These are phyloP conservation scores for Spodoptera litura DNA, from an alignment of 1,140 invertebrate species.

Conservation along the genomic window DNA sequence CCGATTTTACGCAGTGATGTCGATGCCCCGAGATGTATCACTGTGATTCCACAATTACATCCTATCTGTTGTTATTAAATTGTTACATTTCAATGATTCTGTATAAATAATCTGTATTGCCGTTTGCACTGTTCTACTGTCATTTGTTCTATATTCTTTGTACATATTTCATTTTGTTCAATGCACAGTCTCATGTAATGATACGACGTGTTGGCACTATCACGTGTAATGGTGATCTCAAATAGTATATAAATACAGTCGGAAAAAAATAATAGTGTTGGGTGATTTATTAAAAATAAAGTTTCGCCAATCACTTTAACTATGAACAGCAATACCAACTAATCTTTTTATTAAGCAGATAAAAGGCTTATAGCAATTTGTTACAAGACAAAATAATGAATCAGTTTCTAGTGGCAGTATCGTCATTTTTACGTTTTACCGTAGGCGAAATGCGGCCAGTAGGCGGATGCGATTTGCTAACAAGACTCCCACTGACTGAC, in stretches of 20 bases:
- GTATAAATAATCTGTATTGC: constrained; percentile 15
- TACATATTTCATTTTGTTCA: neutral
- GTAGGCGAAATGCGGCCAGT: neutral
- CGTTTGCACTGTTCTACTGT: constrained; percentile 1
- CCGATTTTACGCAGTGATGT: neutral
- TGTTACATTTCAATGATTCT: constrained; percentile 18
- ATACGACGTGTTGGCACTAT: too few species aligned
- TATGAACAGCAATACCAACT: too few species aligned
- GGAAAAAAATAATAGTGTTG: too few species aligned
- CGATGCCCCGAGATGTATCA: constrained; percentile 33
- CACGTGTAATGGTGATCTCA: too few species aligned
- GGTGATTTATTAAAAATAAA: too few species aligned
- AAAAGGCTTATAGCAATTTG: too few species aligned
- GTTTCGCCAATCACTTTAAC: too few species aligned
- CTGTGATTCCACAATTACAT: constrained; percentile 8
- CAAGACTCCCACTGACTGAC: constrained; percentile 4
- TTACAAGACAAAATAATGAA: neutral
- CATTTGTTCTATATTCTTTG: constrained; percentile 6
- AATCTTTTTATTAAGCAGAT: too few species aligned
- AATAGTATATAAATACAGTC: too few species aligned
- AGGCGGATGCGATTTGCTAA: neutral
- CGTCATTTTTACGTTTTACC: neutral
- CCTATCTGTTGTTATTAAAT: constrained; percentile 28
- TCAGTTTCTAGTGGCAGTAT: neutral
- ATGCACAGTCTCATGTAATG: too few species aligned